Evolutionary conservation across 1,140 invertebrate species (phyloP).

Genomic region (Xylocopa sonorina): DNA sequence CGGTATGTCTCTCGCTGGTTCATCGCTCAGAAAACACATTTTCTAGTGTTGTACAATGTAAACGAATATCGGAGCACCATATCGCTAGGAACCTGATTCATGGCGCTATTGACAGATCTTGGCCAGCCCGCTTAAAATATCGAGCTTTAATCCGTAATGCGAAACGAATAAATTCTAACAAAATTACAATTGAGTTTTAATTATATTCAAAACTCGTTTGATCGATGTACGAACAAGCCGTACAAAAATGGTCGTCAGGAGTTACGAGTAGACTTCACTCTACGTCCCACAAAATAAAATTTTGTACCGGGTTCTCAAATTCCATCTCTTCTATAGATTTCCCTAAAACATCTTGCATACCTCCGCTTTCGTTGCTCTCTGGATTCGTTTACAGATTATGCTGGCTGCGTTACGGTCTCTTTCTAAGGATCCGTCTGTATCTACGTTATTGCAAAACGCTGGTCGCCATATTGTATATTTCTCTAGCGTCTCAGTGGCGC

Average conservation of each 20-base stretch:
- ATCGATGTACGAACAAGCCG: neutral
- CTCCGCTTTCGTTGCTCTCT: neutral
- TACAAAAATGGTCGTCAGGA: neutral
- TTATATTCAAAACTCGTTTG: too few relatives aligned
- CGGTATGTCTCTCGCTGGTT: constrained; percentile 41
- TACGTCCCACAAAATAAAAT: neutral
- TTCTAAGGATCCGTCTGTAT: constrained; percentile 1
- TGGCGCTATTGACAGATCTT: neutral
- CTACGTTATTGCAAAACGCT: neutral
- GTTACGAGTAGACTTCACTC: too few relatives aligned
- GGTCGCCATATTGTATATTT: constrained; percentile 4
- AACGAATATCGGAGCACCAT: constrained; percentile 25
- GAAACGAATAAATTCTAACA: neutral
- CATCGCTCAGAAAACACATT: constrained; percentile 53
- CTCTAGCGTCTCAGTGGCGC: neutral
- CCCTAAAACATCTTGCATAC: neutral
- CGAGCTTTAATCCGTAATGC: neutral
- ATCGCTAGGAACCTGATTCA: constrained; percentile 7
- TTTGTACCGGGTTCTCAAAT: neutral
- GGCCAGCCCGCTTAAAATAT: too few relatives aligned
- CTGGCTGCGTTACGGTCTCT: constrained; percentile 1
- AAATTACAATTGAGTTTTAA: neutral
- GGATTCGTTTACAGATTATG: neutral
- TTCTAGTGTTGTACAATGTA: constrained; percentile 31
- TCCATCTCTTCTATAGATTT: constrained; percentile 10